phyloP scores from a whole-genome alignment of 2,113 vertebrate genomes.

The Shinisaurus crocodilurus region DNA sequence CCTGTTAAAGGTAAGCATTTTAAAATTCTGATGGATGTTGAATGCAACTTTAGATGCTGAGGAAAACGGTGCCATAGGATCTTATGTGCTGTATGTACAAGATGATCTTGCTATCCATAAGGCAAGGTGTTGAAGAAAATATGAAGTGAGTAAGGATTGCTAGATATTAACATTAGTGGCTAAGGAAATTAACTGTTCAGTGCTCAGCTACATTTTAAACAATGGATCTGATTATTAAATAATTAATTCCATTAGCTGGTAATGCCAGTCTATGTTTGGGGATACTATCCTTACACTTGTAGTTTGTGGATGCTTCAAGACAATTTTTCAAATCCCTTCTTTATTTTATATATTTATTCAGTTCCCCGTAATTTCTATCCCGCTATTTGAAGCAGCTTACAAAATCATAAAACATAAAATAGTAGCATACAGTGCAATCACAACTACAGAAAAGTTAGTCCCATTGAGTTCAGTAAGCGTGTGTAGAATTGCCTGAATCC shows the following conservation, averaged over 20 bases:
- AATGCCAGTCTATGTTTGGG: not conserved
- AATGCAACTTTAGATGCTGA: not conserved
- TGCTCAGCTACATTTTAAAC: not conserved
- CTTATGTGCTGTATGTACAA: too few species aligned
- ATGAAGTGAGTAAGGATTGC: not conserved
- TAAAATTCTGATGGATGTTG: not conserved
- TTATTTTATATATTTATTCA: not conserved
- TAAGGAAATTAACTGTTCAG: not conserved
- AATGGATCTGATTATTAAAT: not conserved
- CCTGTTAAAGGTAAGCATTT: constrained; percentile 85
- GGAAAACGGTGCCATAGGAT: not conserved
- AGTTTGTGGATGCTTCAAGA: not conserved
- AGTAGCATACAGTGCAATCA: not conserved
- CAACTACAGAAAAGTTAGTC: too few species aligned
- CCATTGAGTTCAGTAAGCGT: too few species aligned
- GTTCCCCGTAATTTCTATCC: not conserved
- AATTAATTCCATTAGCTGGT: not conserved
- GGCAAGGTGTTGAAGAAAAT: not conserved
- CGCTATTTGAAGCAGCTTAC: not conserved
- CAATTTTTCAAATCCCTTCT: not conserved
- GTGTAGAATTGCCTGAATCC: too few species aligned
- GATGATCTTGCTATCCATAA: not conserved
- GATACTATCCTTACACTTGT: not conserved
- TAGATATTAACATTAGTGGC: not conserved
- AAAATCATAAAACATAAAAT: not conserved